Evolutionary conservation across 2,888 invertebrate species (phyloP), one percentile per base, ranked within the genome.

Genomic region (Leistus spinibarbis): DNA sequence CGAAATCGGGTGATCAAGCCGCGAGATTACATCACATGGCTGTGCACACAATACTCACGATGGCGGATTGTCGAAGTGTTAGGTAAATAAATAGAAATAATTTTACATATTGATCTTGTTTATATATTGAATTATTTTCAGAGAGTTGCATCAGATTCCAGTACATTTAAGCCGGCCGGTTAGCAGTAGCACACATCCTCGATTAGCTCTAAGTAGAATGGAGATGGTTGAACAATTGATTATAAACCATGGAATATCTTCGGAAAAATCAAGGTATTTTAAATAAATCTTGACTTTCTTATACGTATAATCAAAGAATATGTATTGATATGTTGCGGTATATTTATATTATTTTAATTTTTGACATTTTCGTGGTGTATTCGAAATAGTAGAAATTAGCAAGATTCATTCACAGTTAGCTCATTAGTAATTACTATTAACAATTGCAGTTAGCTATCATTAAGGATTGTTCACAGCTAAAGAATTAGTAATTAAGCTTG

Each of bases 151-250:
- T 85, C 87, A 94, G 77, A 94, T 96, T 77, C 95, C 95, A 0
- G 92, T 93, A 76, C 93, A 95, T 82, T 86, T 95, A 72, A 95
- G 94, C 24, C 90, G 95, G 63, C 93, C 95, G 0, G 92, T 96
- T 40, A 92, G 93, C 64, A 94, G 93, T 24, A 93, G 94, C 66
- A 94, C 95, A 80, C 95, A 95, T 86, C 95, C 95, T 54, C 89
- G 96, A 27, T 86, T 96, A 77, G 96, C 96, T 0, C 89, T 95
- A 72, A 95, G 95, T 78, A 89, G 95, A 56, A 89, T 95, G 76
- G 95, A 95, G 86, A 95, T 96, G 92, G 89, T 96, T 73, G 96
- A 96, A 80, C 95, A 95, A 81, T 86, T 96, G 10, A 91, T 96
- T 66, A 88, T 95, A 5, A 94, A 90, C 80, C 93, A 95, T 80